A percentile compares a stretch with the other conserved stretches of the same genome.
phyloP scores from a whole-genome alignment of 2,888 invertebrate genomes.

The Chouioia cunea region DNA sequence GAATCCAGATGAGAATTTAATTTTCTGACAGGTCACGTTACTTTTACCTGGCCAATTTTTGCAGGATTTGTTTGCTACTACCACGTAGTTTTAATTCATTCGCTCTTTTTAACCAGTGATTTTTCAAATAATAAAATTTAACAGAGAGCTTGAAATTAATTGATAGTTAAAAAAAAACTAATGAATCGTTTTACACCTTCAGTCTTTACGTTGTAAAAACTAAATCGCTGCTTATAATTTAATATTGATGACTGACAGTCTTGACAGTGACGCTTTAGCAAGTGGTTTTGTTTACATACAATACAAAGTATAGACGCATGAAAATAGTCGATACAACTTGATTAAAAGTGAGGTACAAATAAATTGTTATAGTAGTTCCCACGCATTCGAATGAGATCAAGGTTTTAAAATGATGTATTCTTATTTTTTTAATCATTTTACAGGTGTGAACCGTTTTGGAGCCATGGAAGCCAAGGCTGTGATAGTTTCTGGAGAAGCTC shows the following conservation, averaged over 20 bases:
- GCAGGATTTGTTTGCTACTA: not conserved
- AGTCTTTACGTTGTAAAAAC: not conserved
- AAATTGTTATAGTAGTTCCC: not conserved
- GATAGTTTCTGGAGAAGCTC: conserved; percentile 65
- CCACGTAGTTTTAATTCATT: conserved; percentile 38
- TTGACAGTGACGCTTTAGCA: too few species aligned
- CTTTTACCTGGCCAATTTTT: conserved; percentile 4
- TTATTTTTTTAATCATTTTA: not conserved
- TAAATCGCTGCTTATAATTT: too few species aligned
- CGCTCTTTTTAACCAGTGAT: not conserved
- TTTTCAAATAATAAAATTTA: not conserved
- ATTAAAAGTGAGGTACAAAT: too few species aligned
- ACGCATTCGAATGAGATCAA: not conserved
- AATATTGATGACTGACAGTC: too few species aligned
- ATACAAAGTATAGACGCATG: too few species aligned
- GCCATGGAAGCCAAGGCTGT: conserved; percentile 64
- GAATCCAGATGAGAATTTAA: too few species aligned
- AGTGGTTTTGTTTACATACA: too few species aligned
- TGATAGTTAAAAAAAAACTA: not conserved
- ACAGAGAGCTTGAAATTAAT: too few species aligned
- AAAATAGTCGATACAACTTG: too few species aligned
- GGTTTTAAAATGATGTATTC: not conserved
- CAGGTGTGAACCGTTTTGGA: not conserved
- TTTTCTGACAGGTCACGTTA: too few species aligned
- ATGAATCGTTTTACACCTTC: not conserved